Conservation (phyloP, 1,140 invertebrate genomes). For the Papilio xuthus region DNA sequence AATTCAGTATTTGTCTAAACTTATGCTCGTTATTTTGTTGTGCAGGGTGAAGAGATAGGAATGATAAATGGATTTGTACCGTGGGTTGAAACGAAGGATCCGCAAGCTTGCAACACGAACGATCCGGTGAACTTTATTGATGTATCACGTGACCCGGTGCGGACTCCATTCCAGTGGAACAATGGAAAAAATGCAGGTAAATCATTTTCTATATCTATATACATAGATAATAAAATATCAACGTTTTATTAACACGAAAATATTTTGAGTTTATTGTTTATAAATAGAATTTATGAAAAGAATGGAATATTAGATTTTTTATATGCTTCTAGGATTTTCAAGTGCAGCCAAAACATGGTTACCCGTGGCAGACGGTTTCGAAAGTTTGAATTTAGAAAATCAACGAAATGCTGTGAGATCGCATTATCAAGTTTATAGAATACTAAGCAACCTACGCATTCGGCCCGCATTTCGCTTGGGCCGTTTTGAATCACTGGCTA, state of each 20-base stretch:
- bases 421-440: slow-evolving; percentile 67
- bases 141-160: slow-evolving; percentile 84
- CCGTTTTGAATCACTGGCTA: slow-evolving; percentile 62
- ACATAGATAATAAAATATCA: neutral
- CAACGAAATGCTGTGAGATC: slow-evolving; percentile 62
- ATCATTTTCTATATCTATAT: slow-evolving; percentile 21
- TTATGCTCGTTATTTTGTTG: slow-evolving; percentile 34
- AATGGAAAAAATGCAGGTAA: slow-evolving; percentile 83
- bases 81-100: slow-evolving; percentile 71
- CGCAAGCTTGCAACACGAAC: slow-evolving; percentile 70
- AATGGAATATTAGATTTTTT: neutral
- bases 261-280: slow-evolving; percentile 15
- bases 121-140: slow-evolving; percentile 77
- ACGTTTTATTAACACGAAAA: neutral
- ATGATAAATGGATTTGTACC: slow-evolving; percentile 86
- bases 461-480: slow-evolving; percentile 66
- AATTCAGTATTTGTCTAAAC: neutral
- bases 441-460: slow-evolving; percentile 53
- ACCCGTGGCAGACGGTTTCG: slow-evolving; percentile 83
- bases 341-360: slow-evolving; percentile 82
- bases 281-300: neutral
- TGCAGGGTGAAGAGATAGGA: slow-evolving; percentile 87
- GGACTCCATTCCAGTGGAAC: slow-evolving; percentile 91
- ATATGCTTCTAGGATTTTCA: slow-evolving; percentile 78
- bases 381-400: slow-evolving; percentile 77